Evolutionary conservation across 2,797 vertebrate species (phyloP), one percentile per base, ranked within the genome.

Genomic region (Telmatherina bonti): DNA sequence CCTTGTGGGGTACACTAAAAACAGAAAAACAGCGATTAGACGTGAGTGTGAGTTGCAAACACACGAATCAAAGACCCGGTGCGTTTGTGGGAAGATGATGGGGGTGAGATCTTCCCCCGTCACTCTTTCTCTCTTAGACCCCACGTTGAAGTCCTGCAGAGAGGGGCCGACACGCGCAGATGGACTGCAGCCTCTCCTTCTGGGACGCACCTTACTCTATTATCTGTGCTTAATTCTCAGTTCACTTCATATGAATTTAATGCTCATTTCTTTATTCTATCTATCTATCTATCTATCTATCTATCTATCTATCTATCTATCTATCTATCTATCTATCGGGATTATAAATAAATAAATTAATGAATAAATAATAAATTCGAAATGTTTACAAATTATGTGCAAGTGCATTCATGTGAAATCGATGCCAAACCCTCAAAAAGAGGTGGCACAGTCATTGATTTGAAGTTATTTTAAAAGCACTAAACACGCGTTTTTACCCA

Each of bases 21-120:
- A 95, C n/a, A 95, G 95, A 95, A 95, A 96, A 96, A 96, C 95
- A 96, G 95, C 89, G 95, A 96, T 96, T 96, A 96, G 93, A 95
- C 93, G 94, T 94, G 94, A 96, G 96, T 95, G 95, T 94, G 94
- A 96, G 95, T 96, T 96, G 95, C 96, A 96, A 96, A 96, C 96
- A 96, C 93, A 95, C 93, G 93, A 95, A 95, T 96, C 93, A 96
- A 97, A 96, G 95, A 93, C 84, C 92, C 81, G 91, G 93, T 92
- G 92, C 92, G 91, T 93, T 93, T 92, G 84, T 92, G 91, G 92
- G 91, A 88, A 90, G 92, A 89, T 81, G 85, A 91, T 92, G 92
- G 94, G 94, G 92, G 93, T 66, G 63, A 68, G 67, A 70, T 81
- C 53, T 62, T 54, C 75, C 67, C 79, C 77, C 65, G n/a, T 77